Evolutionary conservation across 1,140 invertebrate species (phyloP).

Genomic region (Drosophila novamexicana): DNA sequence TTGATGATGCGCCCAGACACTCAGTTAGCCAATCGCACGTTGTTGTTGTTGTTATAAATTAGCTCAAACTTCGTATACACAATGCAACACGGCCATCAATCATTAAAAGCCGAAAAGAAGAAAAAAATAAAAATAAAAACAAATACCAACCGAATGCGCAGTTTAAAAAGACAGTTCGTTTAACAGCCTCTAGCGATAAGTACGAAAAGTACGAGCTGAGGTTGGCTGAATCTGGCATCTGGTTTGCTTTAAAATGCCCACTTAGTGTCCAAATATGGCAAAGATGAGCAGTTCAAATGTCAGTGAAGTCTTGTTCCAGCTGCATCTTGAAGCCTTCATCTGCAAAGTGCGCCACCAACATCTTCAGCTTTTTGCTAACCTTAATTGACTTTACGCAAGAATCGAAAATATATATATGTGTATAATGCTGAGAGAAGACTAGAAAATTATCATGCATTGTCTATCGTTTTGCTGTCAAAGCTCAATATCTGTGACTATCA

Average conservation of each 20-base stretch:
- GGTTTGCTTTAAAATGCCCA: constrained; percentile 43
- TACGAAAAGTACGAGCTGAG: background rate
- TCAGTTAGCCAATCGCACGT: constrained; percentile 35
- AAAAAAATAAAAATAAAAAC: constrained; percentile 6
- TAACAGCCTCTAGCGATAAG: constrained; percentile 43
- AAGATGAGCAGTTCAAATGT: constrained; percentile 52
- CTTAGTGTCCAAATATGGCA: constrained; percentile 54
- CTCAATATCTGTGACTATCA: constrained; percentile 82
- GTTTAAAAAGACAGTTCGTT: constrained; percentile 68
- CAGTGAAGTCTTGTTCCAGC: constrained; percentile 42
- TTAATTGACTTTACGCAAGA: constrained; percentile 74
- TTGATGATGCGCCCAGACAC: constrained; percentile 42
- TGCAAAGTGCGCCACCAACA: constrained; percentile 29
- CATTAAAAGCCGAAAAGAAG: constrained; percentile 36
- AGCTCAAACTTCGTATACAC: constrained; percentile 71
- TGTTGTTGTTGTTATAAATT: constrained; percentile 75
- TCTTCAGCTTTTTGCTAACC: constrained; percentile 39
- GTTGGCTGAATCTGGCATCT: constrained; percentile 18
- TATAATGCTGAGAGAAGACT: constrained; percentile 5
- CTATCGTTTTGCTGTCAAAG: constrained; percentile 77
- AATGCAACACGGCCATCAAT: constrained; percentile 73
- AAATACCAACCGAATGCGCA: constrained; percentile 21
- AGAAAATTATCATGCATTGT: constrained; percentile 66
- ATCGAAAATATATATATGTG: background rate
- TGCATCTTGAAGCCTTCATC: constrained; percentile 52